A percentile compares a stretch with the other conserved stretches of the same genome.
These are phyloP conservation scores for Clivina fossor DNA, from an alignment of 2,888 invertebrate genomes.

Conservation along the genomic window DNA sequence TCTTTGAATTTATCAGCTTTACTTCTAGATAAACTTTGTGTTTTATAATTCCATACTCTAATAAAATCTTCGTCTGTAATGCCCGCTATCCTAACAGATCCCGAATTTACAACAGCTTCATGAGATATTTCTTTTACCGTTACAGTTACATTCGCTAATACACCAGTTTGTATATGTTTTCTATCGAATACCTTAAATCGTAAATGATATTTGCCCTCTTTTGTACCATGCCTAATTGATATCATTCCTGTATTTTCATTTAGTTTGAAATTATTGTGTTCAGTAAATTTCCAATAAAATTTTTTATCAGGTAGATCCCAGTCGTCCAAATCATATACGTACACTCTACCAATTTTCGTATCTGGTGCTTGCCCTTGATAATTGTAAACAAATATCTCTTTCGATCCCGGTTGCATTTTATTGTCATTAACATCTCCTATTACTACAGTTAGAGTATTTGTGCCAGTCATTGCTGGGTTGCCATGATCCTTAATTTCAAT, in stretches of 20 bases:
- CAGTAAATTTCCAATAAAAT: slow-evolving; percentile 89
- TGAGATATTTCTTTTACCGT: too few species aligned
- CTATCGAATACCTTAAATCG: slow-evolving; percentile 91
- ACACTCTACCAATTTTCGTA: slow-evolving; percentile 91
- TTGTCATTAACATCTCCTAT: slow-evolving; percentile 99
- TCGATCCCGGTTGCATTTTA: slow-evolving; percentile 96
- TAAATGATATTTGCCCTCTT: slow-evolving; percentile 84
- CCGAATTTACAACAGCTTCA: too few species aligned
- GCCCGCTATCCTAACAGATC: too few species aligned
- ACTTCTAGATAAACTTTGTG: slow-evolving; percentile 80
- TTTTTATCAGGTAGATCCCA: slow-evolving; percentile 98
- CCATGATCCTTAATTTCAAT: slow-evolving; percentile 97
- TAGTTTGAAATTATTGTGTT: slow-evolving; percentile 84
- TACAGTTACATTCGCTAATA: too few species aligned
- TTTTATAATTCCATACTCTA: slow-evolving; percentile 91
- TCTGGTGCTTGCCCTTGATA: slow-evolving; percentile 87
- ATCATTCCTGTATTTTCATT: slow-evolving; percentile 94
- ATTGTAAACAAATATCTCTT: slow-evolving; percentile 96
- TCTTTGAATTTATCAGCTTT: slow-evolving; percentile 88
- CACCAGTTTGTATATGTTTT: slow-evolving; percentile 92
- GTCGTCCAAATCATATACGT: slow-evolving; percentile 96
- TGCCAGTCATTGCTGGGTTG: slow-evolving; percentile 94
- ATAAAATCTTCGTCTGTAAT: too few species aligned
- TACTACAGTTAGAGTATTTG: slow-evolving; percentile 92
- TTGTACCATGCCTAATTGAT: slow-evolving; percentile 90